Evolutionary conservation across 2,113 vertebrate species (phyloP).

Genomic region (Edolisoma coerulescens): DNA sequence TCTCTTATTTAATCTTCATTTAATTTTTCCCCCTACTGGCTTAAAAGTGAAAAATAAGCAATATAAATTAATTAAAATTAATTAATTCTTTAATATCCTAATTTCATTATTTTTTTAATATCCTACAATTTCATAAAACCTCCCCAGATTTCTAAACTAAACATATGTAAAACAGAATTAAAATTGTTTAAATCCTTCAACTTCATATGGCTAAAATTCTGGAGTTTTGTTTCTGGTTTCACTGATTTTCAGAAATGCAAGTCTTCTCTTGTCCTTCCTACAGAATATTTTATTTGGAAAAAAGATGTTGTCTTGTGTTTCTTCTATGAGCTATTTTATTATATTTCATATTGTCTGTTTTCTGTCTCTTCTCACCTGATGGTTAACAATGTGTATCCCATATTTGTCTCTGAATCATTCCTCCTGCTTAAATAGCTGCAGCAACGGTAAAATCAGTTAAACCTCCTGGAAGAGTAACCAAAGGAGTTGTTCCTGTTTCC

Average conservation of each 20-base stretch:
- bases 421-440: not conserved
- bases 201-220: not conserved
- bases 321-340: not conserved
- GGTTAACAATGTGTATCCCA: not conserved
- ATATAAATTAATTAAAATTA: slow-evolving; percentile 1
- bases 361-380: not conserved
- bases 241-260: not conserved
- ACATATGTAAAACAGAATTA: not conserved
- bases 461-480: not conserved
- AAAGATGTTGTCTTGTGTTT: not conserved
- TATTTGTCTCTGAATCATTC: not conserved
- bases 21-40: not conserved
- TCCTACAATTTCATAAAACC: not conserved
- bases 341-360: not conserved
- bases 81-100: not conserved
- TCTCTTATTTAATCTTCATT: not conserved
- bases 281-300: not conserved
- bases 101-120: not conserved
- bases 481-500: not conserved
- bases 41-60: slow-evolving; percentile 9
- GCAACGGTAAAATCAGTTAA: not conserved
- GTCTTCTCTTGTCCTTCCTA: not conserved
- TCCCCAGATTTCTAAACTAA: not conserved
- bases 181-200: not conserved
- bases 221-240: not conserved